A percentile compares a stretch with the other conserved stretches of the same genome.
Conservation (phyloP, 2,797 vertebrate genomes). For the Nasua narica region DNA sequence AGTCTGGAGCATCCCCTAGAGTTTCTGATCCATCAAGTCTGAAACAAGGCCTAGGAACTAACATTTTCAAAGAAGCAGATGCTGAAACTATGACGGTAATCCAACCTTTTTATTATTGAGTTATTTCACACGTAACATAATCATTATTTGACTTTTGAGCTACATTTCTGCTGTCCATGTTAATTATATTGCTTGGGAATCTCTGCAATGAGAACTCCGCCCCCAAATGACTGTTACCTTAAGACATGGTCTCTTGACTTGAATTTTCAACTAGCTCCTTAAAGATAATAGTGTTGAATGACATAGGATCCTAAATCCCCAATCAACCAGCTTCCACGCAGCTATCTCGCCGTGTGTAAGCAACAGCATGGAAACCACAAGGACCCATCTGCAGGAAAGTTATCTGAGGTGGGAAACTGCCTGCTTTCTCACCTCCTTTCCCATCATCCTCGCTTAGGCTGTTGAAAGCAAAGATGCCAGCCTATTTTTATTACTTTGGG, state of each 20-base stretch:
- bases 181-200: neutral
- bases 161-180: neutral
- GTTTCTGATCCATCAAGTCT: neutral
- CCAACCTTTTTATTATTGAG: neutral
- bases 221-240: neutral
- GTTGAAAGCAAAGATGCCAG: neutral
- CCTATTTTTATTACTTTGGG: neutral
- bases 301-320: too few species aligned
- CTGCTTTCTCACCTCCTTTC: too few species aligned
- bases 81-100: neutral
- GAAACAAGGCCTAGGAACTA: neutral
- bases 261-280: neutral
- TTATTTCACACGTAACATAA: neutral
- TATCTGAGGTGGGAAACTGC: neutral
- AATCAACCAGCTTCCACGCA: fast-evolving
- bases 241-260: neutral
- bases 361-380: neutral
- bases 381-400: too few species aligned
- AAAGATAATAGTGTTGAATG: neutral
- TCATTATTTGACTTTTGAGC: neutral
- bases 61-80: neutral
- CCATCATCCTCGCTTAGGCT: too few species aligned
- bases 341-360: neutral
- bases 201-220: neutral
- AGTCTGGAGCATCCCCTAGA: neutral